Conservation (phyloP, 2,797 vertebrate genomes). For the Ciconia nigra region DNA sequence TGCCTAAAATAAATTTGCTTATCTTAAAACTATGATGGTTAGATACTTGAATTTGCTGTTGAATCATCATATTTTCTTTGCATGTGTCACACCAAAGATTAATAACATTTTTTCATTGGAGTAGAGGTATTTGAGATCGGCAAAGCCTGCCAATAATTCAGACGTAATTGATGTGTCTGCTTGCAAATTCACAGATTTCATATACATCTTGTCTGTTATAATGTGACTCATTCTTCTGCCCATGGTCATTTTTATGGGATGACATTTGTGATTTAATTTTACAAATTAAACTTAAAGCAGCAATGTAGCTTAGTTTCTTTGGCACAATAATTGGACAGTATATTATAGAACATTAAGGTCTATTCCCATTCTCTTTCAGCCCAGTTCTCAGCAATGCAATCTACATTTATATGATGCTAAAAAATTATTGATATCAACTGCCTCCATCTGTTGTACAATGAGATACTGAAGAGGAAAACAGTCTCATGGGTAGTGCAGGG, state of each 20-base stretch:
- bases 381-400: constrained; percentile 15
- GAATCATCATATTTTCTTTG: not conserved
- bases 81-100: constrained; percentile 11
- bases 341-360: not conserved
- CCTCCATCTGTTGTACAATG: not conserved
- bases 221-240: constrained; percentile 7
- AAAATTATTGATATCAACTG: constrained; percentile 5
- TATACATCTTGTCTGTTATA: constrained; percentile 17
- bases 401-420: constrained; percentile 29
- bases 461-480: not conserved
- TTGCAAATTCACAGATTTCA: constrained; percentile 35
- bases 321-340: not conserved
- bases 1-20: constrained; percentile 2
- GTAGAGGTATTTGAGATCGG: not conserved
- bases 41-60: not conserved
- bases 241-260: not conserved
- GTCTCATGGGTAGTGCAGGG: not conserved
- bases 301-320: not conserved
- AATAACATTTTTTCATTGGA: constrained; percentile 31
- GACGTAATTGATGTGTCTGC: constrained; percentile 20
- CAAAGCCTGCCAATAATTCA: constrained; percentile 40
- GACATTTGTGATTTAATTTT: constrained; percentile 49
- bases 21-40: not conserved
- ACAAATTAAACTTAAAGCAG: constrained; percentile 27
- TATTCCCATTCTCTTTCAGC: not conserved